A percentile compares a stretch with the other conserved stretches of the same genome.
phyloP scores from a whole-genome alignment of 2,797 vertebrate genomes.

The Halcyon leucocephala region DNA sequence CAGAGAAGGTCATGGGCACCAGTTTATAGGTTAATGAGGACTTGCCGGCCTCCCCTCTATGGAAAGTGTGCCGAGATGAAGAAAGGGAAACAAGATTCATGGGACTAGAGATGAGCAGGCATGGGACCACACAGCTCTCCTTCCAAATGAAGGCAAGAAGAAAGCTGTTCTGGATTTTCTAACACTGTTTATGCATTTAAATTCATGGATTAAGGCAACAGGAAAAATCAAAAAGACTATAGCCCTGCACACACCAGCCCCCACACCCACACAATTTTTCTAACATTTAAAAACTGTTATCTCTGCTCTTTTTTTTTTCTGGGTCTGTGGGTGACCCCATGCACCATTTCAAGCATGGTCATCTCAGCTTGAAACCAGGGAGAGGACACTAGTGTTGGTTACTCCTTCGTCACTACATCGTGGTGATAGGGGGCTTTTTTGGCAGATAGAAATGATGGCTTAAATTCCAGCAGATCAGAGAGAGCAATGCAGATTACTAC shows the following conservation, averaged over 20 bases:
- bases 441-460: not conserved
- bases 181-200: not conserved
- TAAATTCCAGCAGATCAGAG: not conserved
- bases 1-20: not conserved
- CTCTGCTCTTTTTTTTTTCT: not conserved
- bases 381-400: not conserved
- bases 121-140: not conserved
- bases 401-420: not conserved
- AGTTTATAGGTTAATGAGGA: not conserved
- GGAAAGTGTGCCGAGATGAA: not conserved
- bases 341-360: not conserved
- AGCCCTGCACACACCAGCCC: not conserved
- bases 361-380: not conserved
- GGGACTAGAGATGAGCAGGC: not conserved
- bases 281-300: not conserved
- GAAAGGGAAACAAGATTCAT: not conserved
- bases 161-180: not conserved
- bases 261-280: not conserved
- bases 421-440: not conserved
- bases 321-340: fast-evolving
- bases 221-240: not conserved
- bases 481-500: not conserved
- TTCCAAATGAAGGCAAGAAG: not conserved
- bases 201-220: not conserved
- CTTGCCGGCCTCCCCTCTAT: fast-evolving